These are phyloP conservation scores for Australoheros facetus DNA, from an alignment of 2,797 vertebrate genomes.

Conservation along the genomic window DNA sequence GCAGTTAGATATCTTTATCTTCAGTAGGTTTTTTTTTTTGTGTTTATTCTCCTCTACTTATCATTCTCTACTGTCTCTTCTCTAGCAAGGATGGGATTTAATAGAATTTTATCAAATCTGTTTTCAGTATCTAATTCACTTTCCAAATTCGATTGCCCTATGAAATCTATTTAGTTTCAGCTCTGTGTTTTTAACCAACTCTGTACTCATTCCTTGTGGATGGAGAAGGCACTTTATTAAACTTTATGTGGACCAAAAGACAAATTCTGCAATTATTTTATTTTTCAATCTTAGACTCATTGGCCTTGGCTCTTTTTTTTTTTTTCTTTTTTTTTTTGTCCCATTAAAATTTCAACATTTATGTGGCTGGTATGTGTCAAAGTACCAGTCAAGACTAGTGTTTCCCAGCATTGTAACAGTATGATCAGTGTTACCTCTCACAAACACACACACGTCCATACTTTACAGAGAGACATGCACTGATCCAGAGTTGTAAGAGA, in stretches of 20 bases:
- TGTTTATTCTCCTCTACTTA: not conserved
- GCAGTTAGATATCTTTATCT: not conserved
- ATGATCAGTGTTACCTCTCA: not conserved
- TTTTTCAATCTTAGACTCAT: not conserved
- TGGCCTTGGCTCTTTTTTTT: not conserved
- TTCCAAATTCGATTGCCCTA: conserved; percentile 12
- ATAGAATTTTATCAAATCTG: conserved; percentile 14
- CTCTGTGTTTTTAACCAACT: conserved; percentile 11
- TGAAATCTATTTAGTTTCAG: conserved; percentile 18
- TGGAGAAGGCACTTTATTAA: conserved; percentile 10
- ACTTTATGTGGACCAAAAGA: not conserved
- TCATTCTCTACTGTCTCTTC: not conserved
- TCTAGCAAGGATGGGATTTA: not conserved
- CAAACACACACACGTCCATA: not conserved
- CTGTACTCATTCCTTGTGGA: conserved; percentile 10
- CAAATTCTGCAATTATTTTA: not conserved
- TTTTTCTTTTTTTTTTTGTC: not conserved
- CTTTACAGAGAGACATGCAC: not conserved
- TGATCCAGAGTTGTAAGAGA: conserved; percentile 9
- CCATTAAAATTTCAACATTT: not conserved
- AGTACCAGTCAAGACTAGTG: not conserved
- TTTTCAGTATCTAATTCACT: conserved; percentile 10
- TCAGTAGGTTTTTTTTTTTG: not conserved
- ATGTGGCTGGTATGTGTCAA: not conserved
- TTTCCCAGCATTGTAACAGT: not conserved